Evolutionary conservation across 2,113 vertebrate genomes (phyloP).

Genomic region (Sphaerodactylus townsendi): DNA sequence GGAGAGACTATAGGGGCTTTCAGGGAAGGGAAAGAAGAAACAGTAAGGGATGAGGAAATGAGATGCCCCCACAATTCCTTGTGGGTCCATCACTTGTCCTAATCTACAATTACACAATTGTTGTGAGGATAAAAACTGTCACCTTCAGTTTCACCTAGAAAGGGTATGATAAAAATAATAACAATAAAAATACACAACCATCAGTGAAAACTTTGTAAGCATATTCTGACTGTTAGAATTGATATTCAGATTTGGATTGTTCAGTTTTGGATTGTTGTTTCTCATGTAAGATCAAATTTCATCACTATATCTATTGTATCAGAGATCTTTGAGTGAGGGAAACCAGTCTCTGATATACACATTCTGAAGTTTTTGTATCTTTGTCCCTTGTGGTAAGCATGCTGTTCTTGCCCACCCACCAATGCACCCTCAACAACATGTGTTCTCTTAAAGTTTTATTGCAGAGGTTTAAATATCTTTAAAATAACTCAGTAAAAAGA

Average conservation of each 20-base stretch:
- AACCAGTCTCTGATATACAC: background rate
- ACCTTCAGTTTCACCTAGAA: no score
- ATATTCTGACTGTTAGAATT: background rate
- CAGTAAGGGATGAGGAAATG: no score
- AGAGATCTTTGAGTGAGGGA: background rate
- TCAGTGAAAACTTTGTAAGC: background rate
- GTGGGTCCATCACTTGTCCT: no score
- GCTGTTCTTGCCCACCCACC: conserved; percentile 4
- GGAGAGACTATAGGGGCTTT: no score
- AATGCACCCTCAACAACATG: background rate
- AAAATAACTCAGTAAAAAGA: conserved; percentile 72
- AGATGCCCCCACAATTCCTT: no score
- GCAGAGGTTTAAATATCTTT: conserved; percentile 65
- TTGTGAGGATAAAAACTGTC: background rate
- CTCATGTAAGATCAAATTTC: background rate
- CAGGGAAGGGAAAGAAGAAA: no score
- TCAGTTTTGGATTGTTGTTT: conserved; percentile 4
- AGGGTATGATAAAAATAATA: background rate
- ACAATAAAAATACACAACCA: background rate
- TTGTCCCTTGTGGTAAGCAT: background rate
- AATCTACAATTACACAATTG: no score
- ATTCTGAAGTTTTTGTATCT: background rate
- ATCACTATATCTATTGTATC: background rate
- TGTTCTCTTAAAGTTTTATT: conserved; percentile 61
- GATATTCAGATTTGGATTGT: background rate